phyloP scores from a whole-genome alignment of 2,888 invertebrate genomes.

The Orchesellides sinensis region DNA sequence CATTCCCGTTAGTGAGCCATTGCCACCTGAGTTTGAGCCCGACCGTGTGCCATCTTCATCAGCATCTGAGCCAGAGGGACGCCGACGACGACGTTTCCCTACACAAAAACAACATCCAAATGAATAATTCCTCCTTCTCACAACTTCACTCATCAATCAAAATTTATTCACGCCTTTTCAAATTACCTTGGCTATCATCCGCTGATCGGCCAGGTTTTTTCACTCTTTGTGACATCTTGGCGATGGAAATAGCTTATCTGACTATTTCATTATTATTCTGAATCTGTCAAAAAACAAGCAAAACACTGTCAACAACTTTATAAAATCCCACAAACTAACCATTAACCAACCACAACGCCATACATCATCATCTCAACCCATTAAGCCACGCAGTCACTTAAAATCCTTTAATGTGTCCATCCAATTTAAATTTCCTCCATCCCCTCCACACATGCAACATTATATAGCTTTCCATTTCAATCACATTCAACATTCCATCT shows the following conservation, averaged over 20 bases:
- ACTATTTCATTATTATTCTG: slow-evolving; percentile 40
- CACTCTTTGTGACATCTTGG: slow-evolving; percentile 75
- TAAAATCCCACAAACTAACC: no score
- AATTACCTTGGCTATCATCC: slow-evolving; percentile 73
- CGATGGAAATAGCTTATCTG: slow-evolving; percentile 26
- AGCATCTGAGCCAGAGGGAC: slow-evolving; percentile 78
- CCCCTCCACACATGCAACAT: no score
- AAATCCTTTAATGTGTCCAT: no score
- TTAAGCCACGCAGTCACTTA: no score
- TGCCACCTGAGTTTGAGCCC: slow-evolving; percentile 80
- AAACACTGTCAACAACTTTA: no score
- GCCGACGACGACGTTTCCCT: slow-evolving; percentile 85
- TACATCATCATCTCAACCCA: no score
- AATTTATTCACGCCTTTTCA: not conserved
- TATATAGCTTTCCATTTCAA: no score
- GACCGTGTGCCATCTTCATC: slow-evolving; percentile 75
- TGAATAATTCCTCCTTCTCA: not conserved
- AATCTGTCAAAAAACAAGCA: slow-evolving; percentile 13
- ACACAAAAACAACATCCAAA: slow-evolving; percentile 1
- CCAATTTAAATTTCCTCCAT: no score
- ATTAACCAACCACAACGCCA: no score
- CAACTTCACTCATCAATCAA: not conserved
- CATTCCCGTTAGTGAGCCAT: slow-evolving; percentile 75
- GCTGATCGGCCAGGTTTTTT: slow-evolving; percentile 75
- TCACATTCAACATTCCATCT: no score